Conservation (phyloP, 1,140 invertebrate genomes). For the Arctopsyche grandis region DNA sequence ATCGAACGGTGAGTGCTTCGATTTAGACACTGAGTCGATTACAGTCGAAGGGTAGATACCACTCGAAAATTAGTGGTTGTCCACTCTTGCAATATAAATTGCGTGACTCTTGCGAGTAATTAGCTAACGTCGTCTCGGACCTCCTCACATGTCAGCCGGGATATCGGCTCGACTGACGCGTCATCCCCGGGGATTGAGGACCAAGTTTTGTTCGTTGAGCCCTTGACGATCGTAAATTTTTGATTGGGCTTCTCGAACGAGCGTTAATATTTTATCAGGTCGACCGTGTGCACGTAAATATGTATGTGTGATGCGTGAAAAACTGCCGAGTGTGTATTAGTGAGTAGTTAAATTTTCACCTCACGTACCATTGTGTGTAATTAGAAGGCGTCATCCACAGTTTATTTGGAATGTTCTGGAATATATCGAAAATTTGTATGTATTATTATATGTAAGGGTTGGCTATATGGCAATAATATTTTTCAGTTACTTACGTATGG, state of each 20-base stretch:
- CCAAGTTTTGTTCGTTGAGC: slow-evolving; percentile 2
- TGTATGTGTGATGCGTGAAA: background rate
- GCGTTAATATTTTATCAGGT: background rate
- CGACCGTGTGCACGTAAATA: background rate
- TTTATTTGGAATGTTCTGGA: no score
- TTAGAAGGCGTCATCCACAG: no score
- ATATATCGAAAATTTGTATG: no score
- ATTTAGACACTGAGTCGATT: no score
- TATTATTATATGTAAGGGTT: no score
- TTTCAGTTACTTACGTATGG: no score
- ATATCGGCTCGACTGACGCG: background rate
- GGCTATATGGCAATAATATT: no score
- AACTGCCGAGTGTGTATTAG: background rate
- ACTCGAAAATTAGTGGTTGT: no score
- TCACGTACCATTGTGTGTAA: background rate
- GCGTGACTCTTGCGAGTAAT: background rate
- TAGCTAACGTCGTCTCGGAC: background rate
- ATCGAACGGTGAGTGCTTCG: no score
- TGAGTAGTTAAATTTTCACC: background rate
- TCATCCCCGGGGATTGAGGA: background rate
- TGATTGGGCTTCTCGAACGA: background rate
- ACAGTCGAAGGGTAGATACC: no score
- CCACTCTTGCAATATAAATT: no score
- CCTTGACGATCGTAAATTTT: slow-evolving; percentile 4
- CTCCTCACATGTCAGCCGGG: background rate